These are phyloP conservation scores for Sturnus vulgaris DNA, from an alignment of 2,113 vertebrate genomes.

Conservation along the genomic window DNA sequence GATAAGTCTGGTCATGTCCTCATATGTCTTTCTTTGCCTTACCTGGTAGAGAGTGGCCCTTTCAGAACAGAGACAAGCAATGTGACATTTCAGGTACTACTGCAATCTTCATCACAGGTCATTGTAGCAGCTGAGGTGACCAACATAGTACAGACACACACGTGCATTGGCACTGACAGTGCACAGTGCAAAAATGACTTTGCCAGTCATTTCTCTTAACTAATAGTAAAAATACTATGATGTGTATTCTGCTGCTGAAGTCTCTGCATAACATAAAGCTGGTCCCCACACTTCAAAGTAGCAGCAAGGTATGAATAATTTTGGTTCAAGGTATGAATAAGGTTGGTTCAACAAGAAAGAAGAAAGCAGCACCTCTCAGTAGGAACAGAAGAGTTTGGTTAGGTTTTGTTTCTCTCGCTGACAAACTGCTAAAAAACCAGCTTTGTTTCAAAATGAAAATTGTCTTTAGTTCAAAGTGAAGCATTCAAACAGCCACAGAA, in stretches of 20 bases:
- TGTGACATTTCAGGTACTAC: slow-evolving; percentile 40
- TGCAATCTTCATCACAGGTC: slow-evolving; percentile 6
- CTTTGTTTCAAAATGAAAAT: slow-evolving; percentile 1
- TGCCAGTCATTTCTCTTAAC: neutral
- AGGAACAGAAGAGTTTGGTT: neutral
- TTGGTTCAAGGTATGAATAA: neutral
- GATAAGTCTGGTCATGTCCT: slow-evolving; percentile 15
- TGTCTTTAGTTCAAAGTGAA: neutral
- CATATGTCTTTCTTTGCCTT: neutral
- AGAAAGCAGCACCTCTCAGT: neutral
- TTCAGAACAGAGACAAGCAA: neutral
- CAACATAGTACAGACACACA: neutral
- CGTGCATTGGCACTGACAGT: neutral
- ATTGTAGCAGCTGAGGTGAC: slow-evolving; percentile 7
- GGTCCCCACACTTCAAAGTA: neutral
- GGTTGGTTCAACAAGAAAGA: neutral
- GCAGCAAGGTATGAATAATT: neutral
- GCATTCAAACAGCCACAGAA: neutral
- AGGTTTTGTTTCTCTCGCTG: neutral
- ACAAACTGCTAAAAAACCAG: neutral
- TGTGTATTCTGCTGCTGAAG: neutral
- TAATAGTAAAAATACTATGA: neutral
- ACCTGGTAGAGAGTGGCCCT: neutral
- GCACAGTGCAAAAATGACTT: neutral
- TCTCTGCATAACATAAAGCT: neutral